Conservation (phyloP, 2,888 invertebrate species). For the Homarus gammarus region DNA sequence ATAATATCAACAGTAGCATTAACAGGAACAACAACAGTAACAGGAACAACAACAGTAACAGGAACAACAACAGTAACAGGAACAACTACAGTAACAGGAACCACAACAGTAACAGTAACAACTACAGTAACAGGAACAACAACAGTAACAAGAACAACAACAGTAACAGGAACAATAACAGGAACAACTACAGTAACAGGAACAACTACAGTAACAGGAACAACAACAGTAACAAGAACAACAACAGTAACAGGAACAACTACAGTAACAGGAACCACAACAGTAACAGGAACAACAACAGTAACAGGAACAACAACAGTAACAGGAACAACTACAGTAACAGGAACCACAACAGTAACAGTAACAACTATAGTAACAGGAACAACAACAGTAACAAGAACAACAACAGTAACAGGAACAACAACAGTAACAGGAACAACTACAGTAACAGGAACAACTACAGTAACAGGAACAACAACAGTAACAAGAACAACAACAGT, state of each 20-base stretch:
- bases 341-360: not conserved
- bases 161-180: not conserved
- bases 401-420: no score
- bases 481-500: no score
- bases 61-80: not conserved
- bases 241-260: no score
- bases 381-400: not conserved
- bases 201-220: no score
- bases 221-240: not conserved
- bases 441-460: no score
- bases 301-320: not conserved
- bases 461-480: no score
- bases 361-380: not conserved
- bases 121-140: not conserved
- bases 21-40: not conserved
- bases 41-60: not conserved
- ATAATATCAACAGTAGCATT: not conserved
- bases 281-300: not conserved
- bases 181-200: no score
- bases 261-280: no score
- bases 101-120: no score
- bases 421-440: no score
- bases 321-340: not conserved
- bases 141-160: not conserved
- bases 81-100: not conserved